These are phyloP conservation scores for Sebastiscus albofasciatus DNA, from an alignment of 2,797 vertebrate species.

Conservation along the genomic window DNA sequence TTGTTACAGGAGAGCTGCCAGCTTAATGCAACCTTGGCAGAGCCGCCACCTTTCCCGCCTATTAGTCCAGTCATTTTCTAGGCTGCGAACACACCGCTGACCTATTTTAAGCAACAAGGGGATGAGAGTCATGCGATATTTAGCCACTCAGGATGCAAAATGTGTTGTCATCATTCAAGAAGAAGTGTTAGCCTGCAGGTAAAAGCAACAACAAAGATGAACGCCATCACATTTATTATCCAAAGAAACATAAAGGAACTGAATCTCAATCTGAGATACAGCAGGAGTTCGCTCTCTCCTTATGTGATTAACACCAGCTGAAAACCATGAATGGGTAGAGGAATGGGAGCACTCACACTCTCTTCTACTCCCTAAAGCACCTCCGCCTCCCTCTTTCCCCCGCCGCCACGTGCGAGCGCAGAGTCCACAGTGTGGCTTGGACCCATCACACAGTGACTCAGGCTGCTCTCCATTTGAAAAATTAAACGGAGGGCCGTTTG, in stretches of 20 bases:
- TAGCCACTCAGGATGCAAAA: background rate
- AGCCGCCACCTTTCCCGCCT: constrained; percentile 84
- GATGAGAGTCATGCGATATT: background rate
- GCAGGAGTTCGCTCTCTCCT: background rate
- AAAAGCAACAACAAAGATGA: background rate
- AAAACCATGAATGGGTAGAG: constrained; percentile 46
- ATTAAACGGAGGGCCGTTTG: constrained; percentile 75
- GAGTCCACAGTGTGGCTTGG: constrained; percentile 60
- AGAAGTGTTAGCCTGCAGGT: background rate
- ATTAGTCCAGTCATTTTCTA: constrained; percentile 84
- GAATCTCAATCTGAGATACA: background rate
- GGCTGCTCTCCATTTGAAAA: constrained; percentile 83
- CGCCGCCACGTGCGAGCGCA: constrained; percentile 18
- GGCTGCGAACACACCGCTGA: constrained; percentile 79
- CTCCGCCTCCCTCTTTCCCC: background rate
- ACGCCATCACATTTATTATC: background rate
- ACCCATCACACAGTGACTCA: constrained; percentile 79
- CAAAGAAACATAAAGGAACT: background rate
- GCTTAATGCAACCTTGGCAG: constrained; percentile 89
- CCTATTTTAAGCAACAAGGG: constrained; percentile 73
- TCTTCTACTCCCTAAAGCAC: constrained; percentile 35
- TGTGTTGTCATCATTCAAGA: background rate
- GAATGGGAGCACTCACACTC: background rate
- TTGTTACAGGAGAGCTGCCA: constrained; percentile 85
- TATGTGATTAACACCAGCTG: background rate